Evolutionary conservation across 2,888 invertebrate genomes (phyloP), one percentile per base, ranked within the genome.

Genomic region (Keiferia lycopersicella): DNA sequence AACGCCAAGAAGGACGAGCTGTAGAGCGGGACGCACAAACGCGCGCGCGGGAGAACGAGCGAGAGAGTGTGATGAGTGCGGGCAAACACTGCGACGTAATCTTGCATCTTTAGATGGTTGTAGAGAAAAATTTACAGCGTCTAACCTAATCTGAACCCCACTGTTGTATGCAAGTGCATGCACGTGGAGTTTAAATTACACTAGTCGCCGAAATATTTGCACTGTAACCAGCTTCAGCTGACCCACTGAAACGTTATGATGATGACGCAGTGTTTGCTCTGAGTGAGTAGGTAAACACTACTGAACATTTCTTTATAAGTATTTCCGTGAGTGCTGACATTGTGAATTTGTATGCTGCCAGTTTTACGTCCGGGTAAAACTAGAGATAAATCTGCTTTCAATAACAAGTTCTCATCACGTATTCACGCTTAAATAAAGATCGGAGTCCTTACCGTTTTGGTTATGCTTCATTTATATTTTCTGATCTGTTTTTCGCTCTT

Each of bases 1-100:
- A 95, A 82, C 41, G 74, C 79, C 72, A 91, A 88, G 83, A 91
- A 88, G 80, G 87, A 91, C n/a, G 91, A 91, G 76, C 73, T 91
- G 78, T 91, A 91, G 79, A 45, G 45, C n/a, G 45, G 16, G 45
- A 78, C 66, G 63, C 67, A 74, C 82, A 79, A 78, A 72, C 71
- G 63, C 82, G 80, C 83, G 83, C 84, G 80, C 77, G 80, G 82
- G 82, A 82, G 79, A 88, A 88, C 81, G 86, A 78, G 83, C 75
- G 84, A 20, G 39, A 59, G 60, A 2, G 50, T 18, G 18, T 50
- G 50, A 7, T 20, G 20, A 22, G 20, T 11, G 45, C 16, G n/a
- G 14, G 14, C 45, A 18, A 20, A 41, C 51, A 51, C 14, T 34
- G 34, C 10, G 34, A 1, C 34, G 10, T 34, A 34, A 26, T 26